Conservation (phyloP, 2,113 vertebrate genomes). For the Reinhardtius hippoglossoides region DNA sequence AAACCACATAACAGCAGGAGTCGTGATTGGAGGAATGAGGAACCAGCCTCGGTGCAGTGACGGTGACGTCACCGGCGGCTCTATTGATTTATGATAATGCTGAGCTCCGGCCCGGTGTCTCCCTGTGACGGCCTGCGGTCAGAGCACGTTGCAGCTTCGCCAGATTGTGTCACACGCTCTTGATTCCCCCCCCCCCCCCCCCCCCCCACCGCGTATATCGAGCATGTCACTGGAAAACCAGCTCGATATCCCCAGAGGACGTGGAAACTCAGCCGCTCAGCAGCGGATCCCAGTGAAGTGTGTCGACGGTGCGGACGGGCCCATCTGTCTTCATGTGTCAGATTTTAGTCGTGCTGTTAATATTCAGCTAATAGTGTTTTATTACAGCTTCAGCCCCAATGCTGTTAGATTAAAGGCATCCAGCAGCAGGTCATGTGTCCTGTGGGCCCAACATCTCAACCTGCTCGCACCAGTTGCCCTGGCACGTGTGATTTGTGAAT, state of each 20-base stretch:
- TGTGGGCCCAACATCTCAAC: background rate
- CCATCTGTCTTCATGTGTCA: constrained; percentile 38
- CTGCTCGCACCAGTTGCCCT: constrained; percentile 19
- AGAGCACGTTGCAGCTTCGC: constrained; percentile 43
- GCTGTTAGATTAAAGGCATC: background rate
- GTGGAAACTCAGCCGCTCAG: constrained; percentile 55
- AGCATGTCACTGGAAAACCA: constrained; percentile 65
- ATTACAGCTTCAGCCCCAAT: background rate
- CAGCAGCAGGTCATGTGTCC: background rate
- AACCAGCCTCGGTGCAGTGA: background rate
- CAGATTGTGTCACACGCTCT: constrained; percentile 59
- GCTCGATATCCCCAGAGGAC: constrained; percentile 62
- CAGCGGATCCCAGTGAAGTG: constrained; percentile 53
- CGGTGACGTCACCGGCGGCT: constrained; percentile 4
- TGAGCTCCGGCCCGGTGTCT: constrained; percentile 27
- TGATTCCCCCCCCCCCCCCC: constrained; percentile 29
- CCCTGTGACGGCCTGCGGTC: constrained; percentile 56
- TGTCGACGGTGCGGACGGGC: constrained; percentile 12
- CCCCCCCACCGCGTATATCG: constrained; percentile 30
- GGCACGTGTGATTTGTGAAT: constrained; percentile 40
- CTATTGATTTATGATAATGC: constrained; percentile 80
- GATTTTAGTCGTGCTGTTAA: constrained; percentile 1
- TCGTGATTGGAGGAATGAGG: background rate
- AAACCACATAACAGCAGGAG: background rate
- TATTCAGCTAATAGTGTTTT: constrained; percentile 1